phyloP scores from a whole-genome alignment of 2,888 invertebrate species.

The Drosophila prolongata region DNA sequence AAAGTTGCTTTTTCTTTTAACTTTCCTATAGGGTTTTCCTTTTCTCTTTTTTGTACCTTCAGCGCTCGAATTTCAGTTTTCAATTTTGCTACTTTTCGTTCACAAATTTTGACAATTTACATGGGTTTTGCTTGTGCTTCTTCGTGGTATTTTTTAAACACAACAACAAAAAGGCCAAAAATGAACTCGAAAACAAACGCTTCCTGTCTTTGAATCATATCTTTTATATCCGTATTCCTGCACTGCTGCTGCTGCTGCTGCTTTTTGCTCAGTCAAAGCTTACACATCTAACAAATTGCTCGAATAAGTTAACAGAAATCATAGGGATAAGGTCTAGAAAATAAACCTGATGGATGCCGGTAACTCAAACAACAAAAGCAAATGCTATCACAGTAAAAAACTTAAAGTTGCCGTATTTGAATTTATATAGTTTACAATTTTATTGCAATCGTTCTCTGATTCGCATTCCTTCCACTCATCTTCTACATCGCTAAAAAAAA shows the following conservation, averaged over 20 bases:
- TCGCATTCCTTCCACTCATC: constrained; percentile 9
- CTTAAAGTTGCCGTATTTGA: constrained; percentile 73
- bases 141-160: not conserved
- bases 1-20: constrained; percentile 42
- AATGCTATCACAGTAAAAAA: constrained; percentile 83
- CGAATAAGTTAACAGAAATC: constrained; percentile 36
- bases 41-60: constrained; percentile 79
- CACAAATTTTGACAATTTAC: constrained; percentile 54
- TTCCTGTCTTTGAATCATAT: constrained; percentile 24
- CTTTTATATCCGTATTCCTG: constrained; percentile 35
- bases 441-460: constrained; percentile 52
- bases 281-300: constrained; percentile 74
- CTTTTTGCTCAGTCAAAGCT: constrained; percentile 64
- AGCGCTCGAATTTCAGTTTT: constrained; percentile 82
- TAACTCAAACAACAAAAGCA: constrained; percentile 61
- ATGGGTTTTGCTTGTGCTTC: constrained; percentile 43
- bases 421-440: constrained; percentile 52
- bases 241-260: constrained; percentile 42
- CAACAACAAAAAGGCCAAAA: constrained; percentile 30
- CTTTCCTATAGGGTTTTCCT: constrained; percentile 53
- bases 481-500: constrained; percentile 17
- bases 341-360: constrained; percentile 36
- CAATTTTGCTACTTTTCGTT: constrained; percentile 63
- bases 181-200: constrained; percentile 54
- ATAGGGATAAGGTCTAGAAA: constrained; percentile 38